phyloP scores from a whole-genome alignment of 92 coral and sea anemone species.

The Micromussa lordhowensis region DNA sequence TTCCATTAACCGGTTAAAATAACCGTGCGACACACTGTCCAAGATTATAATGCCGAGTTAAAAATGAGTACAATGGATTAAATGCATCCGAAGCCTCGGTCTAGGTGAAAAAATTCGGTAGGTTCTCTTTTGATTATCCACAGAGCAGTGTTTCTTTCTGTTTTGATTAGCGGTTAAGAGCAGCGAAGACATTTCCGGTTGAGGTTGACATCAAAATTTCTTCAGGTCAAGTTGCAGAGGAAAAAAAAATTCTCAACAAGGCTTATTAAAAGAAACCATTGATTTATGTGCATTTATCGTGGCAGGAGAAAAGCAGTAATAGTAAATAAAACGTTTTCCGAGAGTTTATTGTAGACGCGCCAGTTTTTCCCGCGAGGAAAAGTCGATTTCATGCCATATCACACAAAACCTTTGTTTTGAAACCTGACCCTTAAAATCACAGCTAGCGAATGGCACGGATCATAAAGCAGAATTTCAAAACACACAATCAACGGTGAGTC shows the following conservation, averaged over 20 bases:
- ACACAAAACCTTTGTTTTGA: slow-evolving; percentile 12
- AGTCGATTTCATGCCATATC: not conserved
- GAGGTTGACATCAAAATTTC: not conserved
- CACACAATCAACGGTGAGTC: too few species aligned
- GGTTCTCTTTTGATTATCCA: not conserved
- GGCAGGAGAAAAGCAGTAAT: too few species aligned
- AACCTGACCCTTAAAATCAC: not conserved
- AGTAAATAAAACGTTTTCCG: not conserved
- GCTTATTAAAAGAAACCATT: not conserved
- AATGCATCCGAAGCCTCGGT: not conserved
- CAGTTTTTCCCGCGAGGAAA: slow-evolving; percentile 6
- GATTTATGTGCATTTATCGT: too few species aligned
- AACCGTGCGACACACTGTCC: not conserved
- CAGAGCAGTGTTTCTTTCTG: not conserved
- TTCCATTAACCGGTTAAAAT: not conserved
- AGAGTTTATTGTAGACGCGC: not conserved
- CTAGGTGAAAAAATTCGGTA: not conserved
- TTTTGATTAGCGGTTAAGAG: slow-evolving; percentile 10
- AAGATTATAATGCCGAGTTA: too few species aligned
- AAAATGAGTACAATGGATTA: not conserved
- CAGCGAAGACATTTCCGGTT: not conserved
- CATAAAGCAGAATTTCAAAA: not conserved
- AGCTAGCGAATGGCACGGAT: not conserved
- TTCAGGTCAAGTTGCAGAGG: not conserved
- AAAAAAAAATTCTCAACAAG: not conserved